These are phyloP conservation scores for Gasteruption jaculator DNA, from an alignment of 2,888 invertebrate species.

Conservation along the genomic window DNA sequence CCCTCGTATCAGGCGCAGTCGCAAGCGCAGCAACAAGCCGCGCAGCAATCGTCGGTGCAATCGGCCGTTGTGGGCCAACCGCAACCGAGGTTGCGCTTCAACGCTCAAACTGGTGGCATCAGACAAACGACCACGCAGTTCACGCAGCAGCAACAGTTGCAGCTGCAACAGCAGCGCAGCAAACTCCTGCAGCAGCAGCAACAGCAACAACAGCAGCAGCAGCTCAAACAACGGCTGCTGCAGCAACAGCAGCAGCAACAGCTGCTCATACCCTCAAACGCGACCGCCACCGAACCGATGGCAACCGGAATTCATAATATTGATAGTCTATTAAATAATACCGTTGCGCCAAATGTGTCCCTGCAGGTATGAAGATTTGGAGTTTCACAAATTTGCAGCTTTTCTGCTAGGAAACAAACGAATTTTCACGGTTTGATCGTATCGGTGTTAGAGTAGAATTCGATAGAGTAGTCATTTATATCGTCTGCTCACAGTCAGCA, in stretches of 20 bases:
- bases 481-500: too few species aligned
- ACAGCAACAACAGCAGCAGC: conserved; percentile 55
- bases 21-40: too few species aligned
- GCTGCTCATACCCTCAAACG: conserved; percentile 74
- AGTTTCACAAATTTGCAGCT: too few species aligned
- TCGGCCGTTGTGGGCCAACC: too few species aligned
- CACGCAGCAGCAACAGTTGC: conserved; percentile 49
- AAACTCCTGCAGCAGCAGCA: conserved; percentile 55
- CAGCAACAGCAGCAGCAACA: conserved; percentile 80
- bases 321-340: conserved; percentile 78
- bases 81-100: conserved; percentile 40
- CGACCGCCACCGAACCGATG: conserved; percentile 60
- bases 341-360: conserved; percentile 86
- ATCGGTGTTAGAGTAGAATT: too few species aligned
- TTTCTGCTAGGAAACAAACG: too few species aligned
- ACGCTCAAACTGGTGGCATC: conserved; percentile 38
- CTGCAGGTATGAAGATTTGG: conserved; percentile 57
- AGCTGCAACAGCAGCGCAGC: conserved; percentile 45
- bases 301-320: conserved; percentile 65
- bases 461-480: too few species aligned
- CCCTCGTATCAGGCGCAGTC: too few species aligned
- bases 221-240: conserved; percentile 64
- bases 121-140: conserved; percentile 39
- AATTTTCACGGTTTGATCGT: neutral
- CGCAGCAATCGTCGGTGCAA: too few species aligned